These are phyloP conservation scores for Metallyticus violacea DNA, from an alignment of 2,888 invertebrate species.

Conservation along the genomic window DNA sequence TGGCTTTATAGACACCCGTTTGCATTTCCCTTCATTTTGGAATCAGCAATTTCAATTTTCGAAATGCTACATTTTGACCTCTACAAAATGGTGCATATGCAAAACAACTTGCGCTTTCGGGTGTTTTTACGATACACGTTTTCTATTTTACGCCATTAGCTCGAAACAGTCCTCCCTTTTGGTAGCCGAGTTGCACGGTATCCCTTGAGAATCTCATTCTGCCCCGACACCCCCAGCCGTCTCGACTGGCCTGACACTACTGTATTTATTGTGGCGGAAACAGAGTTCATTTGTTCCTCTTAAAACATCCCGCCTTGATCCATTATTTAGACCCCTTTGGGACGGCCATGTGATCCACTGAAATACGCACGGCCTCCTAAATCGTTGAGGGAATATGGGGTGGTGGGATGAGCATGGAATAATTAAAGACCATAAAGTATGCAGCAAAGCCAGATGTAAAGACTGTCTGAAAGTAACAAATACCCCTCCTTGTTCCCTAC, in stretches of 20 bases:
- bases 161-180: background rate
- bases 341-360: background rate
- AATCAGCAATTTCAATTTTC: too few species aligned
- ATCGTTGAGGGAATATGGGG: conserved; percentile 3
- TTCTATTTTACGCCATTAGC: background rate
- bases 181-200: background rate
- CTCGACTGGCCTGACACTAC: conserved; percentile 11
- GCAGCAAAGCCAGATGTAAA: background rate
- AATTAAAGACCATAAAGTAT: conserved; percentile 17
- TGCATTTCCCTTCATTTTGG: too few species aligned
- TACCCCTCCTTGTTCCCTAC: background rate
- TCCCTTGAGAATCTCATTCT: background rate
- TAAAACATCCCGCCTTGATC: conserved; percentile 23
- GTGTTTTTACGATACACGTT: background rate
- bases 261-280: conserved; percentile 24
- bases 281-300: conserved; percentile 28
- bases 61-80: too few species aligned
- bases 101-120: background rate
- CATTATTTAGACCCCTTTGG: conserved; percentile 25
- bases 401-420: background rate
- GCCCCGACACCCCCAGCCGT: background rate
- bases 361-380: background rate
- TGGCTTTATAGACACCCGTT: too few species aligned
- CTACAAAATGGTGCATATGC: background rate
- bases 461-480: conserved; percentile 1